Evolutionary conservation across 1,140 invertebrate genomes (phyloP).

Genomic region (Sycophila sp.): DNA sequence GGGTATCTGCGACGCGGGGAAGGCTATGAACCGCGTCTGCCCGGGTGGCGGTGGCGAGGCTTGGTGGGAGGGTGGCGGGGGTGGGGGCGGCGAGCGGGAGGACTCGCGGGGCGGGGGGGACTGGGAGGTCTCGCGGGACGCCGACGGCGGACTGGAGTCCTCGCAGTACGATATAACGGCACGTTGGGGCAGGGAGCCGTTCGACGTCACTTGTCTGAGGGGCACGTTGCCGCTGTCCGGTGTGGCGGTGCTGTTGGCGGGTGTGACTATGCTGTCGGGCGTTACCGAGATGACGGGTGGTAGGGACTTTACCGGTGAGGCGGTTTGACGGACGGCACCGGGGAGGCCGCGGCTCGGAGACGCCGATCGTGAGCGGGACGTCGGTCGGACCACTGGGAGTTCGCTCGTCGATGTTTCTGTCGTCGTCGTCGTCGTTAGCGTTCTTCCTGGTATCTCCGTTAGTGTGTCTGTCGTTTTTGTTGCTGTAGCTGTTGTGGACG

Average conservation of each 20-base stretch:
- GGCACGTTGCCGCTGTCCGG: not conserved
- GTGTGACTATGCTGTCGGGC: constrained; percentile 49
- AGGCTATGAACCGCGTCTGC: constrained; percentile 47
- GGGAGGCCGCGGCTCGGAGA: constrained; percentile 42
- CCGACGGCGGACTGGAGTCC: not conserved
- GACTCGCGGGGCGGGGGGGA: constrained; percentile 39
- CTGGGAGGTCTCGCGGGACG: not conserved
- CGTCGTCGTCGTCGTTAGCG: not conserved
- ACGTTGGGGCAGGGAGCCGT: constrained; percentile 50
- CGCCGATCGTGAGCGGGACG: constrained; percentile 45
- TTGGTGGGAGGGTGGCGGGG: not conserved
- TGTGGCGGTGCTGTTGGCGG: not conserved
- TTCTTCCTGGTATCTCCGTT: not conserved
- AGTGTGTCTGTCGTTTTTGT: not conserved
- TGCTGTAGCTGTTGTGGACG: not conserved
- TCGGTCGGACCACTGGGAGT: not conserved
- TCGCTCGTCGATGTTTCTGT: constrained; percentile 28
- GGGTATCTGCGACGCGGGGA: constrained; percentile 54
- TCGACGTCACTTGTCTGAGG: constrained; percentile 16
- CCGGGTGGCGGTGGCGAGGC: not conserved
- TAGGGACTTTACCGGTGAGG: constrained; percentile 60
- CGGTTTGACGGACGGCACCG: constrained; percentile 50
- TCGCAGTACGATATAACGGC: constrained; percentile 53
- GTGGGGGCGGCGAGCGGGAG: constrained; percentile 38
- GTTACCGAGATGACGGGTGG: constrained; percentile 64